Percentiles rank a stretch among this genome's conserved stretches.
phyloP scores from a whole-genome alignment of 1,140 invertebrate species.

The Neodiprion pinetum region DNA sequence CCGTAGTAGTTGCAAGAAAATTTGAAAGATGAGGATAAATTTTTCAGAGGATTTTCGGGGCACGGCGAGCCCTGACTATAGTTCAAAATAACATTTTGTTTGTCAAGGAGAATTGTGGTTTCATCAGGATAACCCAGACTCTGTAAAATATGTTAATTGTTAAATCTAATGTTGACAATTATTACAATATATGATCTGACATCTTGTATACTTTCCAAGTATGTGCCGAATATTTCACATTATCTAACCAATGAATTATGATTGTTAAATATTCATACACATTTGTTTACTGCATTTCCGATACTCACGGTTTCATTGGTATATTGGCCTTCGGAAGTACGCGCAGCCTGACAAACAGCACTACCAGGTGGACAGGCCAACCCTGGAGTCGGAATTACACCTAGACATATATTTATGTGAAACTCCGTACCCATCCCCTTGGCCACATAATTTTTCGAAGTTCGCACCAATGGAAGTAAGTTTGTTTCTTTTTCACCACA shows the following conservation, averaged over 20 bases:
- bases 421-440: slow-evolving; percentile 47
- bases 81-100: slow-evolving; percentile 47
- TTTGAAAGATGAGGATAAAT: slow-evolving; percentile 54
- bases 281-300: slow-evolving; percentile 10
- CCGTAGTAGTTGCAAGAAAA: slow-evolving; percentile 56
- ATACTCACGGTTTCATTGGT: slow-evolving; percentile 59
- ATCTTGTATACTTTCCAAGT: too few relatives aligned
- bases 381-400: slow-evolving; percentile 57
- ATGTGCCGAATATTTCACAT: too few relatives aligned
- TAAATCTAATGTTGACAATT: neutral
- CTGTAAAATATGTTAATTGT: slow-evolving; percentile 36
- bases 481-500: slow-evolving; percentile 49
- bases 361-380: slow-evolving; percentile 60
- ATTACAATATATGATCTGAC: too few relatives aligned
- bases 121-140: slow-evolving; percentile 59
- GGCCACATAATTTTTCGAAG: slow-evolving; percentile 58
- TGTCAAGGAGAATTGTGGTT: slow-evolving; percentile 42
- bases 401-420: slow-evolving; percentile 61
- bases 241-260: too few relatives aligned
- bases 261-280: slow-evolving; percentile 15
- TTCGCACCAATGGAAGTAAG: slow-evolving; percentile 57
- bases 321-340: slow-evolving; percentile 39
- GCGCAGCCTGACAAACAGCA: slow-evolving; percentile 57
- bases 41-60: slow-evolving; percentile 47
- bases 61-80: slow-evolving; percentile 58